Evolutionary conservation across 2,797 vertebrate genomes (phyloP), one percentile per base, ranked within the genome.

Genomic region (Notoglanidium macrostoma): DNA sequence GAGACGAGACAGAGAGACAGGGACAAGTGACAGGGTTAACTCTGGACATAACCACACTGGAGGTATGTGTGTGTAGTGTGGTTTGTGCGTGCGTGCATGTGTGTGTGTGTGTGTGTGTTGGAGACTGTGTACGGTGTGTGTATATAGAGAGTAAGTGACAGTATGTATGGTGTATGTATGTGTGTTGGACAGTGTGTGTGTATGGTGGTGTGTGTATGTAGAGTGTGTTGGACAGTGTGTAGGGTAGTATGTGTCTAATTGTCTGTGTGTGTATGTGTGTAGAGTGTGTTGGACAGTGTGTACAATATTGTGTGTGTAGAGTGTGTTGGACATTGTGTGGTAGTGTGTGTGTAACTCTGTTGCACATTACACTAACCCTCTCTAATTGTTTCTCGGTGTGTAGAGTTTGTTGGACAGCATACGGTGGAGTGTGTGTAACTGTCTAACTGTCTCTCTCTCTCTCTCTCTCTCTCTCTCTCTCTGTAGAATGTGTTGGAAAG

Each of bases 201-300:
- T 17, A 40, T 40, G 40, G 40, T 3, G 40, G 6, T 70, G 32
- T 70, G 65, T 68, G 65, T 68, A 6, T 63, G 21, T 76, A 57
- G 54, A 98, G 77, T 59, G 46, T 85, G 55, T 55, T 51, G 51
- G 8, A 51, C 51, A 51, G 32, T 73, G 67, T 81, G 57, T 76
- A 57, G 19, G 35, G 59, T 76, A 96, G 90, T 2, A 92, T 96
- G 29, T 57, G 55, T 57, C 2, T 10, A 9, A 63, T 23, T 0
- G 55, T n/a, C n/a, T 57, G 15, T 57, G 1, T 57, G 14, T 17
- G 14, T 55, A 2, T 57, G 15, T 57, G 17, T 57, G 17, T 57
- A 57, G 21, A 61, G 59, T 23, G 59, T 61, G 19, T 90, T 98
- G 91, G 95, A 97, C 23, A 23, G 59, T 61, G 59, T 61, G 57